phyloP scores from a whole-genome alignment of 2,797 vertebrate species.

The Peromyscus melanophrys region DNA sequence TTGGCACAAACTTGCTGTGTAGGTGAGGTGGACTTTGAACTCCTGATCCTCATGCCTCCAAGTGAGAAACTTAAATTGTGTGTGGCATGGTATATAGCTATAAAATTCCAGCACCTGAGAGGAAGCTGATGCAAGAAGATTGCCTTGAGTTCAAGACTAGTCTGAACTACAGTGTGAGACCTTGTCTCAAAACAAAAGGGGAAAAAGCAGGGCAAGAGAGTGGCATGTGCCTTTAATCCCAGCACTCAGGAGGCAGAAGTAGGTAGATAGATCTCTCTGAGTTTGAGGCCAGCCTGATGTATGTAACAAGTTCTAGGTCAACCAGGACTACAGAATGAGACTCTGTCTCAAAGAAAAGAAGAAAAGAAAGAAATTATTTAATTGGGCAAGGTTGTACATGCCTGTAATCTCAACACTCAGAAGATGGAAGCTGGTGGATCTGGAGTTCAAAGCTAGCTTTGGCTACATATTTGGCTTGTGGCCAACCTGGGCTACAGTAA shows the following conservation, averaged over 20 bases:
- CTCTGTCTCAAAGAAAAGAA: background rate
- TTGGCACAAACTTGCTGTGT: background rate
- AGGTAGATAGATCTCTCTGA: background rate
- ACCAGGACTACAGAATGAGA: background rate
- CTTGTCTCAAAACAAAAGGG: background rate
- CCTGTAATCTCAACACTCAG: background rate
- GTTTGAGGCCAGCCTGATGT: background rate
- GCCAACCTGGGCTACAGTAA: background rate
- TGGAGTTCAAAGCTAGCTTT: background rate
- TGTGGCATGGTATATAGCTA: background rate
- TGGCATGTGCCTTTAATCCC: background rate
- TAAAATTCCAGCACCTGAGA: background rate
- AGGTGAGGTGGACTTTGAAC: background rate
- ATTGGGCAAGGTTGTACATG: no score
- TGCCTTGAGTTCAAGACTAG: background rate
- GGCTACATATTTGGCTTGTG: background rate
- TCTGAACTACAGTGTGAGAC: background rate
- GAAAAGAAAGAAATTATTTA: background rate
- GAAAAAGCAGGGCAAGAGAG: no score
- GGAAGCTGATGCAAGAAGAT: background rate
- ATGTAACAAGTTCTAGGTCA: background rate
- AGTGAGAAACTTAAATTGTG: slow-evolving; percentile 22
- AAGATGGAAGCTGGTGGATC: background rate
- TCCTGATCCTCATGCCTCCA: background rate
- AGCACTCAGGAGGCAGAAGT: background rate